Base-by-base conservation (phyloP, 2,888 invertebrate genomes). In the Nomada ferruginata region DNA sequence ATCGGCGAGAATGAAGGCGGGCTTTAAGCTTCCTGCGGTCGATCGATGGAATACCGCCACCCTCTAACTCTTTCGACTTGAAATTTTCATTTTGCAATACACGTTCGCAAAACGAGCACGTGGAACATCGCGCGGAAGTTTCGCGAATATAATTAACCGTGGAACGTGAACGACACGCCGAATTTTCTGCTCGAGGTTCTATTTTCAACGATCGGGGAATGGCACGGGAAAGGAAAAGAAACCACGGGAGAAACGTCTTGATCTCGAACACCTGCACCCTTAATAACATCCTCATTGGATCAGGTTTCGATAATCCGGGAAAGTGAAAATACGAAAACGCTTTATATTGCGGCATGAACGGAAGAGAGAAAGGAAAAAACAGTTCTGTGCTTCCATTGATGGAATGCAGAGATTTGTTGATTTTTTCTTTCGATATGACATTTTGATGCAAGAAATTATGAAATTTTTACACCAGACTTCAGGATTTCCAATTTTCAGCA, bases 221-320 rank as follows among this genome's bases (percentile, higher is more conserved):
- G 23, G 4, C n/a, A 13, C 5, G 1, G 36, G 13, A 10, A 10
- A 20, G 26, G 36, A 29, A 18, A 18, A 2, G 44, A 29, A 42
- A 53, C 7, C 42, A 26, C 57, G 53, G 4, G 68, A 47, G 59
- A n/a, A 73, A 65, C 64, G 72, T 57, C 47, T 79, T 87, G 85
- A 87, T 87, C 80, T 76, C 64, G 69, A 64, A 71, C 87, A 87
- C 84, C 86, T 87, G 87, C 79, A 82, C 66, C 64, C 64, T 71
- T 71, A 72, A 75, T 79, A 87, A 87, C 84, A 87, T 88, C 74
- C 72, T 63, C 78, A 64, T 63, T 76, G 79, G 85, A 87, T 87
- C 86, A 88, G 84, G 86, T 85, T 69, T 69, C 79, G 82, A 87
- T 88, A 87, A 82, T 78, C 82, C 65, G 61, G 63, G 77, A 71